These are phyloP conservation scores for Tenebrosternarchus preto DNA, from an alignment of 2,113 vertebrate species.

Conservation along the genomic window DNA sequence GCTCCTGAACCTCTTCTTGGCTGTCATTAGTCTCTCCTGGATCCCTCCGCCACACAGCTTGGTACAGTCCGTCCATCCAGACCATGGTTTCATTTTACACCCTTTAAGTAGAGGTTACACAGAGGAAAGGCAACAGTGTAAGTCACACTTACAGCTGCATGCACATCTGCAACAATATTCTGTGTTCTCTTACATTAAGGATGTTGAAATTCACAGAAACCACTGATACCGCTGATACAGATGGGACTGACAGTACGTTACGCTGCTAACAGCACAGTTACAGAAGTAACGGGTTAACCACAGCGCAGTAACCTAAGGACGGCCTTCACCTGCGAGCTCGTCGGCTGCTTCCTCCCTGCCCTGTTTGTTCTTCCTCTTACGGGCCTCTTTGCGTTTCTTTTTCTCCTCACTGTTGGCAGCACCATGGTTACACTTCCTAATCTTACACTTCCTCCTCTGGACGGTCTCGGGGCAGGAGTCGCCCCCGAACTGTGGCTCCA, in stretches of 20 bases:
- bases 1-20: conserved; percentile 93
- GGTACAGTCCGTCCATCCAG: conserved; percentile 93
- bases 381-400: conserved; percentile 87
- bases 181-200: too few species aligned
- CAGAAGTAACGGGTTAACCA: background rate
- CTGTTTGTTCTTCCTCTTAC: conserved; percentile 85
- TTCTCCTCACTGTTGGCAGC: conserved; percentile 82
- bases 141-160: background rate
- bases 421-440: conserved; percentile 87
- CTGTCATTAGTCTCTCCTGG: conserved; percentile 93
- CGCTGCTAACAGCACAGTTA: background rate
- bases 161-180: too few species aligned
- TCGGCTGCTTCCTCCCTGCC: conserved; percentile 73
- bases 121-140: background rate
- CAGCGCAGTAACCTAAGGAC: conserved; percentile 18
- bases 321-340: conserved; percentile 83
- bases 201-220: too few species aligned
- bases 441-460: conserved; percentile 90
- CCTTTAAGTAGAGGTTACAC: conserved; percentile 68
- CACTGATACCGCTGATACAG: background rate
- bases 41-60: conserved; percentile 93
- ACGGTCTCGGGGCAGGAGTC: conserved; percentile 86
- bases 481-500: conserved; percentile 95
- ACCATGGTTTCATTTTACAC: conserved; percentile 96
- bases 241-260: background rate